Evolutionary conservation across 2,797 vertebrate species (phyloP), one percentile per base, ranked within the genome.

Genomic region (Leptatherina wallacei): DNA sequence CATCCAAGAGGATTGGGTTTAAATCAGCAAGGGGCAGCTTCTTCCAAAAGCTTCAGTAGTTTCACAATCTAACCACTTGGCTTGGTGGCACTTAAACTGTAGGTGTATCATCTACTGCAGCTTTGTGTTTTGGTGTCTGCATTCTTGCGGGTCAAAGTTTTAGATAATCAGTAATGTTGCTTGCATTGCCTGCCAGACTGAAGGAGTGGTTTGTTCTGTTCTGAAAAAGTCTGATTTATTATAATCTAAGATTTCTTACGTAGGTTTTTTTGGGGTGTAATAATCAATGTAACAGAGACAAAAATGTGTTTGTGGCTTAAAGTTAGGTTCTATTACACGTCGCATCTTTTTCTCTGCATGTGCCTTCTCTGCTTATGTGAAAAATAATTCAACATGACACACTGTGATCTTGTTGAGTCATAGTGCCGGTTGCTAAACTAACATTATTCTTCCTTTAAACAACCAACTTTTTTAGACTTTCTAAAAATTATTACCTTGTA

Each of bases 101-200:
- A 82, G 87, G 82, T 78, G 77, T 85, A 82, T 88, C 81, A 80
- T 88, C 63, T 77, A 77, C 74, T 62, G 62, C 72, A 61, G 35
- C 65, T 56, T 75, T 49, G 32, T 52, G 55, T 68, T 65, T 69
- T 56, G 33, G 20, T 71, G 56, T 63, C 32, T 3, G 20, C 27
- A 33, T 56, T 49, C 38, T 49, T 72, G 61, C 27, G 59, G 27
- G 44, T 70, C 36, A 22, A 40, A 49, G 47, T 60, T 83, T 73
- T 18, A 70, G 69, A 75, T 60, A 40, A 35, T 63, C 38, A 60
- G 69, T 62, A 69, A 62, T 75, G 44, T 20, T 44, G 40, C n/a
- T 47, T 61, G 13, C 59, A 7, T 61, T 51, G 29, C 63, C n/a
- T 20, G 18, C 54, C 20, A 54, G 22, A 16, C 24, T 16, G 27